phyloP scores from a whole-genome alignment of 92 coral and sea anemone species.

The Porites rus region DNA sequence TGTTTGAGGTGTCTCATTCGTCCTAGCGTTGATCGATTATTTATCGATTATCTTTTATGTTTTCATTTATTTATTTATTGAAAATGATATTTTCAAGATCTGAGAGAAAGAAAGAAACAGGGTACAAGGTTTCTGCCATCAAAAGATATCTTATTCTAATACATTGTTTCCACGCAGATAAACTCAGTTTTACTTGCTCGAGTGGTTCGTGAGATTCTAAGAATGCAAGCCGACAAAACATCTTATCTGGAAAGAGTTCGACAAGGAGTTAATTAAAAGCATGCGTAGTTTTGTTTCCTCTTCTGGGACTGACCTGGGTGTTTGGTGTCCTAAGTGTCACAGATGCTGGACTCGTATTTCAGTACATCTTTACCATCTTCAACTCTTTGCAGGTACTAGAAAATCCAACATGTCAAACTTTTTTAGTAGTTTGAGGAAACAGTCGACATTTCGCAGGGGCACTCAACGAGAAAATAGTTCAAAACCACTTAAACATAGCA shows the following conservation, averaged over 20 bases:
- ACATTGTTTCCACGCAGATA: conserved; percentile 29
- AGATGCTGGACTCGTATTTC: conserved; percentile 67
- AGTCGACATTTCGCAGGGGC: too few species aligned
- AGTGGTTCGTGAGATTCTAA: conserved; percentile 80
- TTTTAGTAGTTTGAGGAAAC: too few species aligned
- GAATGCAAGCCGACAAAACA: conserved; percentile 53
- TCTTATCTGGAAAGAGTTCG: not conserved
- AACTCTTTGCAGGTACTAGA: conserved; percentile 73
- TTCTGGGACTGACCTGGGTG: conserved; percentile 82
- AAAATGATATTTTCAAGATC: too few species aligned
- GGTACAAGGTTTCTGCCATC: not conserved
- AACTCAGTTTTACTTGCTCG: conserved; percentile 71
- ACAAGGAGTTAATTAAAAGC: conserved; percentile 56
- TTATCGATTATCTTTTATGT: too few species aligned
- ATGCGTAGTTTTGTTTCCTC: conserved; percentile 73
- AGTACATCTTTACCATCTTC: conserved; percentile 77
- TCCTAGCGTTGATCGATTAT: too few species aligned
- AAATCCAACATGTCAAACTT: not conserved
- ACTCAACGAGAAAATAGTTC: too few species aligned
- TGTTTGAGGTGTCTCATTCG: too few species aligned
- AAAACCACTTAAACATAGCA: too few species aligned
- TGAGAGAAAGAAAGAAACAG: too few species aligned
- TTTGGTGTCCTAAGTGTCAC: conserved; percentile 71
- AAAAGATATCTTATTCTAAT: not conserved
- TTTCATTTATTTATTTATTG: too few species aligned